These are phyloP conservation scores for Neosalanx taihuensis DNA, from an alignment of 2,797 vertebrate genomes.

Conservation along the genomic window DNA sequence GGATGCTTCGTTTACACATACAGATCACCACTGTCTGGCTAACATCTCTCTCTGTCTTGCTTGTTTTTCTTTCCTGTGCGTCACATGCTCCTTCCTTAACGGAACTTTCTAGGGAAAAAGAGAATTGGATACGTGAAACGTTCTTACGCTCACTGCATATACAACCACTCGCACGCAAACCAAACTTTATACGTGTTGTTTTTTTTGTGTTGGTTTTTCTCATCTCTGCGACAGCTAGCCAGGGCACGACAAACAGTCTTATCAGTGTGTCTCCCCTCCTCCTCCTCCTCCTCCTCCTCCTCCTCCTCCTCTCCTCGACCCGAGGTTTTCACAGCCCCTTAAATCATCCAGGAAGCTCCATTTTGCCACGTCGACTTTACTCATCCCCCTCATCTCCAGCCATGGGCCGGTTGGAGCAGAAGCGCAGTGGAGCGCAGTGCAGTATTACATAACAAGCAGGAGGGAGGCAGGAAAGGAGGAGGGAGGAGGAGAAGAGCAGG, in stretches of 20 bases:
- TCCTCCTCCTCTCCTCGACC: slow-evolving; percentile 23
- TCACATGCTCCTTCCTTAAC: not conserved
- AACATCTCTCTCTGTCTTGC: slow-evolving; percentile 6
- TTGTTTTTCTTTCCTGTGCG: not conserved
- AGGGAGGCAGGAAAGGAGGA: slow-evolving; percentile 39
- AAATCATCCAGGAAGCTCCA: slow-evolving; percentile 52
- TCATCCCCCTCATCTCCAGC: slow-evolving; percentile 42
- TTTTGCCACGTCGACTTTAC: slow-evolving; percentile 63
- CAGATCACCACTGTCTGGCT: slow-evolving; percentile 6
- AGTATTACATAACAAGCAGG: slow-evolving; percentile 64
- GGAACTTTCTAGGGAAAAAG: too few species aligned
- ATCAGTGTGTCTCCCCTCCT: not conserved
- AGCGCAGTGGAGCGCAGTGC: slow-evolving; percentile 60
- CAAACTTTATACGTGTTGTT: not conserved
- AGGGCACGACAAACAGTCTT: too few species aligned
- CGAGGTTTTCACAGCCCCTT: slow-evolving; percentile 58
- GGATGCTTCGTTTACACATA: slow-evolving; percentile 9
- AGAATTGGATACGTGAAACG: too few species aligned
- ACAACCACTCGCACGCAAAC: too few species aligned
- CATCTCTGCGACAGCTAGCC: too few species aligned
- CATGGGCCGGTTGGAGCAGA: slow-evolving; percentile 48
- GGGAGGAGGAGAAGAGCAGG: slow-evolving; percentile 42
- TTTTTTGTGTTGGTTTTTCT: not conserved
- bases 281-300: slow-evolving; percentile 14
- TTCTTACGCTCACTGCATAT: too few species aligned